Evolutionary conservation across 1,140 invertebrate genomes (phyloP).

Genomic region (Drosophila saltans): DNA sequence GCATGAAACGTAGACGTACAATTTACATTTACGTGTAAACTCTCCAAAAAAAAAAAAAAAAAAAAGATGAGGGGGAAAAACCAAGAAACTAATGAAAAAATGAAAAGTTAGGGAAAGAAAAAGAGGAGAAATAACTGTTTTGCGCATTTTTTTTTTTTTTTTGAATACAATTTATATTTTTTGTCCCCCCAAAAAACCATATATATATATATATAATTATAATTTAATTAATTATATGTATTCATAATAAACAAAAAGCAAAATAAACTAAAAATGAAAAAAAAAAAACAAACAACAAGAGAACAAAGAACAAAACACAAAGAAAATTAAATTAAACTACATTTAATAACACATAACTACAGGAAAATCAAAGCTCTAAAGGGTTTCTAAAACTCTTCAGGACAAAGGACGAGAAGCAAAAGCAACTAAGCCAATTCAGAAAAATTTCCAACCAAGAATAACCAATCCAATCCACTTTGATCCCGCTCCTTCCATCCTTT

Average conservation of each 20-base stretch:
- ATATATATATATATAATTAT: conserved; percentile 43
- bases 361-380: conserved; percentile 51
- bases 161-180: conserved; percentile 60
- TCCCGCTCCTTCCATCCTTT: conserved; percentile 19
- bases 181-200: conserved; percentile 37
- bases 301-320: conserved; percentile 38
- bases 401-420: conserved; percentile 11
- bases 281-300: conserved; percentile 39
- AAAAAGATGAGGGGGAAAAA: conserved; percentile 23
- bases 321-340: conserved; percentile 32
- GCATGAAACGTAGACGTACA: conserved; percentile 64
- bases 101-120: conserved; percentile 31
- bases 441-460: background rate
- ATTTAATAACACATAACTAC: conserved; percentile 33
- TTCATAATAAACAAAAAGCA: conserved; percentile 69
- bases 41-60: conserved; percentile 47
- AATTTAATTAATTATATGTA: conserved; percentile 72
- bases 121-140: conserved; percentile 29
- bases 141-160: conserved; percentile 50
- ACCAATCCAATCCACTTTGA: background rate
- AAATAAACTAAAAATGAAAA: conserved; percentile 41
- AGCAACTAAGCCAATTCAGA: conserved; percentile 38
- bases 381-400: conserved; percentile 68
- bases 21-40: conserved; percentile 65
- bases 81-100: conserved; percentile 26